Evolutionary conservation across 2,888 invertebrate genomes (phyloP), one percentile per base, ranked within the genome.

Genomic region (Tribolium freemani): DNA sequence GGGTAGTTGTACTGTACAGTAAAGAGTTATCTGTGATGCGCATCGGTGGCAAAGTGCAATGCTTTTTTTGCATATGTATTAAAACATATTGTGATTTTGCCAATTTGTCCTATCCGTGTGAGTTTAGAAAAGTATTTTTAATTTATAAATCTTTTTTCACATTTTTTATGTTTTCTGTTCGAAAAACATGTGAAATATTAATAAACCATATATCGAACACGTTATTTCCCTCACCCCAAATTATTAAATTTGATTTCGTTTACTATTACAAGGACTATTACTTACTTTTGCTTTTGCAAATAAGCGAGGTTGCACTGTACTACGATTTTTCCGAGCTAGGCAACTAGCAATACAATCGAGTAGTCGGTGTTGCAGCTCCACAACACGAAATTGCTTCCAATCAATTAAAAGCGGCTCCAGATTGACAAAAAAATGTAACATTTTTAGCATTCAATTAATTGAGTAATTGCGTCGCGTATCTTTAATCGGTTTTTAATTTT

Each of bases 1-100:
- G 77, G 78, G 78, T 80, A 78, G 79, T 78, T 82, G 82, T 83
- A 83, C 80, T 82, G 82, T 80, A 81, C 81, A 81, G 58, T 69
- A 79, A 76, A 73, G 80, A 81, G 78, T 83, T 84, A 84, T 85
- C 85, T 86, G 86, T 86, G 86, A 86, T 86, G 84, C 82, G 83
- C 81, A 82, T 81, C 82, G 80, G 81, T 83, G 85, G 86, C 84
- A 85, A 85, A 85, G 86, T 86, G 86, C 86, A 86, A 86, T 86
- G 85, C 84, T 86, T 86, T 83, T 79, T 81, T 79, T 78, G 77
- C 78, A 69, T 60, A 56, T 69, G 68, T 68, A 69, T 61, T 72
- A 48, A 81, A 81, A 78, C 77, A 84, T 80, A 83, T 84, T 85
- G 85, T 86, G 85, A 85, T 86, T 16, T 84, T 84, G 84, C 85